Evolutionary conservation across 2,797 vertebrate genomes (phyloP).

Genomic region (Poeciliopsis infans): DNA sequence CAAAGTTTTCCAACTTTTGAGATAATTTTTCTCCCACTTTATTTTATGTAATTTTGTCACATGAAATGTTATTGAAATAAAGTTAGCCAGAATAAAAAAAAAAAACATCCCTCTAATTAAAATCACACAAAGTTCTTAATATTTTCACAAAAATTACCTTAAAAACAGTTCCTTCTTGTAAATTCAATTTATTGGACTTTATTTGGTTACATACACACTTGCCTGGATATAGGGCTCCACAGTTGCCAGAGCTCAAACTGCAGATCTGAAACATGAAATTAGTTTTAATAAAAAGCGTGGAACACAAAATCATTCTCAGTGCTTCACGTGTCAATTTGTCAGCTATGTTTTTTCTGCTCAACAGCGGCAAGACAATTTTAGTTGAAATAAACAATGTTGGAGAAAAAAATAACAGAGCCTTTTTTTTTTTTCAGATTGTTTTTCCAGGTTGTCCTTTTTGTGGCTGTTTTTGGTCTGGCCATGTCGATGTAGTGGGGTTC

Average conservation of each 20-base stretch:
- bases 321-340: conserved; percentile 20
- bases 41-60: background rate
- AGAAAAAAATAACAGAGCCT: background rate
- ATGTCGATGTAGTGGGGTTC: conserved; percentile 42
- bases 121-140: too few relatives aligned
- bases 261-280: background rate
- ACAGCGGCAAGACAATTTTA: conserved; percentile 15
- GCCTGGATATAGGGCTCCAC: too few relatives aligned
- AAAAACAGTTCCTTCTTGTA: too few relatives aligned
- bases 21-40: background rate
- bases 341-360: conserved; percentile 28
- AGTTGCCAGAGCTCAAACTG: background rate
- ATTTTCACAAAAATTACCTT: too few relatives aligned
- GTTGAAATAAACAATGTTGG: conserved; percentile 17
- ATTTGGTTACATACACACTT: too few relatives aligned
- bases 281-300: background rate
- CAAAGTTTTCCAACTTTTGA: too few relatives aligned
- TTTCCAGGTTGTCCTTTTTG: conserved; percentile 28
- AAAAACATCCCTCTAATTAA: background rate
- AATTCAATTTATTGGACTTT: too few relatives aligned
- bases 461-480: conserved; percentile 27
- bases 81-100: background rate
- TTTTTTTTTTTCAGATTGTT: background rate
- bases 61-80: background rate
- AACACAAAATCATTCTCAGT: background rate